Base-by-base conservation (phyloP, 2,888 invertebrate species). In the Cyrtodaria siliqua region DNA sequence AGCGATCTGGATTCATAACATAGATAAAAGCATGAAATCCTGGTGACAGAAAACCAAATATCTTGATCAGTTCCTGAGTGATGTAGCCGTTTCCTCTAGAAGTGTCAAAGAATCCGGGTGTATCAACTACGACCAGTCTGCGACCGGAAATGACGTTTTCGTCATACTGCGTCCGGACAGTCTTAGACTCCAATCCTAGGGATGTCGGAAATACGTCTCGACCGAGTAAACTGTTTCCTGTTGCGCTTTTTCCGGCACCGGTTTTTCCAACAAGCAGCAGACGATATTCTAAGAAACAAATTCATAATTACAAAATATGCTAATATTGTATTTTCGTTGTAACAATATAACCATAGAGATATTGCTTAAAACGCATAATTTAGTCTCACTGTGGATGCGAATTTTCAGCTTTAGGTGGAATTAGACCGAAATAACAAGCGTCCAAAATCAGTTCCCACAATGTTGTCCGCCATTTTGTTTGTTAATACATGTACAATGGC, bases 61-160 rank as follows among this genome's bases (percentile, higher is more conserved):
- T 42, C n/a, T 57, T 61, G 14, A 74, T 56, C 9, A 74, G 33
- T 24, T 74, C 56, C 20, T 40, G 52, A 12, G 33, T 40, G 14
- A 70, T 61, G 6, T 24, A 42, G n/a, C 50, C 44, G 27, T 74
- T 69, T 9, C 53, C 50, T 38, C 27, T 56, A 9, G 26, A n/a
- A 18, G 69, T 74, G 59, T 74, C 74, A 53, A 44, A 74, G 40
- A 74, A 63, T 14, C 68, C 74, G 2, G 74, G 74, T 3, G 74
- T 74, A 27, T 69, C 74, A 12, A 74, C 74, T 8, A 68, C 68
- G 2, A 74, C 63, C 38, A 74, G 40, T 16, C 44, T 55, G 9
- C 56, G 47, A 14, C 74, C 74, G 29, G 14, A 40, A 12, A 53
- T 33, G 12, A 26, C 38, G 12, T 40, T 47, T 42, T 68, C 63